These are phyloP conservation scores for Parauchenoglanis ngamensis DNA, from an alignment of 2,797 vertebrate species.

Conservation along the genomic window DNA sequence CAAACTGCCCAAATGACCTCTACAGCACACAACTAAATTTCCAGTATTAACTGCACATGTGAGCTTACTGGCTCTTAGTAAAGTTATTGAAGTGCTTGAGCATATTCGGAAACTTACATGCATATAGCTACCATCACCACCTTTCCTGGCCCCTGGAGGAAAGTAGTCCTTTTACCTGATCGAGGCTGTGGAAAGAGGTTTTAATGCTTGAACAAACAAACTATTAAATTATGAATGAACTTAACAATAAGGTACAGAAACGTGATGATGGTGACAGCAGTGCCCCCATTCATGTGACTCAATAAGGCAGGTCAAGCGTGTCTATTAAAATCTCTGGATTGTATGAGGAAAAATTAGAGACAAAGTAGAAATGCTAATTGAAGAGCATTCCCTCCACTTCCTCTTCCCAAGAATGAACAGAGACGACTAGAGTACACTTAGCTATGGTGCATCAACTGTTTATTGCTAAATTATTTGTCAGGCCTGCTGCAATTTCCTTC, in stretches of 20 bases:
- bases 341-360: not conserved
- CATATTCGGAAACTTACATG: conserved; percentile 84
- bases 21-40: not conserved
- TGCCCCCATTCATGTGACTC: not conserved
- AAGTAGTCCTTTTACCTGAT: conserved; percentile 81
- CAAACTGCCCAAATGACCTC: not conserved
- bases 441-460: not conserved
- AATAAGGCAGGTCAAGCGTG: not conserved
- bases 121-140: conserved; percentile 99
- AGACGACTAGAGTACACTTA: not conserved
- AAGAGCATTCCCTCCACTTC: not conserved
- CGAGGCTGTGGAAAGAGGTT: conserved; percentile 80
- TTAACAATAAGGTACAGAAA: not conserved
- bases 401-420: not conserved
- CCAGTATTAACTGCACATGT: not conserved
- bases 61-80: not conserved
- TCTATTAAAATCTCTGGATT: not conserved
- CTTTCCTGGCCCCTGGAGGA: conserved; percentile 94
- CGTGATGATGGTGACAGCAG: not conserved
- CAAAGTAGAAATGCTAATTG: not conserved
- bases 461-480: not conserved
- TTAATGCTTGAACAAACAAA: not conserved
- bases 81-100: not conserved
- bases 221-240: not conserved
- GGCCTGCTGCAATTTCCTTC: not conserved